Base-by-base conservation (phyloP, 2,888 invertebrate genomes). In the Xanthorhoe spadicearia region DNA sequence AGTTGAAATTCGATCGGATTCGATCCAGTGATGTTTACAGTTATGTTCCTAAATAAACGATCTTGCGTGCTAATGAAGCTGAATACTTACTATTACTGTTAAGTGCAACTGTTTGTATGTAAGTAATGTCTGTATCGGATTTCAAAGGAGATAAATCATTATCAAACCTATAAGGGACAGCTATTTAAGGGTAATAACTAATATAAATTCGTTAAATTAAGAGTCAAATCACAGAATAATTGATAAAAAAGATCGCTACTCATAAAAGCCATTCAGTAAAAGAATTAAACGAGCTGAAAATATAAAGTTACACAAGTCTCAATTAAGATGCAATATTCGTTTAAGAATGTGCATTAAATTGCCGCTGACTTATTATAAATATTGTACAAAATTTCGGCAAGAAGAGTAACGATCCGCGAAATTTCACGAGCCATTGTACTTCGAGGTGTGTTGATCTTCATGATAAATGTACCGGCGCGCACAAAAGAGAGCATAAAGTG, bases 1-100 rank as follows among this genome's bases (percentile, higher is more conserved):
- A 83, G 77, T 87, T 86, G 87, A 87, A 87, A 88, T 87, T 87
- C 87, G 88, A 88, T 88, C 85, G 81, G 81, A 77, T 81, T 72
- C 75, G 76, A 76, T 77, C 76, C 78, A 72, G 71, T 77, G 58
- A 72, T 71, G 77, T 84, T 86, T 83, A 84, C 76, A 77, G 78
- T 73, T 74, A 71, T 73, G 74, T 65, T 52, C 66, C 74, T 71
- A 77, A 84, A 85, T 83, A 74, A 80, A 85, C 75, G 83, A 78
- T 69, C 75, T 78, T 74, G 83, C 82, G 84, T 84, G 84, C 83
- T 87, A 87, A 87, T 88, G 87, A 88, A 83, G 80, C 75, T 71
- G 78, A 81, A 78, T 81, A 81, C 77, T 78, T 76, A 76, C 72
- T 70, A 64, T 71, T 32, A 60, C 55, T 64, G 68, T 74, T 65